Conservation (phyloP, 2,113 vertebrate species). For the Psephotus haematonotus region DNA sequence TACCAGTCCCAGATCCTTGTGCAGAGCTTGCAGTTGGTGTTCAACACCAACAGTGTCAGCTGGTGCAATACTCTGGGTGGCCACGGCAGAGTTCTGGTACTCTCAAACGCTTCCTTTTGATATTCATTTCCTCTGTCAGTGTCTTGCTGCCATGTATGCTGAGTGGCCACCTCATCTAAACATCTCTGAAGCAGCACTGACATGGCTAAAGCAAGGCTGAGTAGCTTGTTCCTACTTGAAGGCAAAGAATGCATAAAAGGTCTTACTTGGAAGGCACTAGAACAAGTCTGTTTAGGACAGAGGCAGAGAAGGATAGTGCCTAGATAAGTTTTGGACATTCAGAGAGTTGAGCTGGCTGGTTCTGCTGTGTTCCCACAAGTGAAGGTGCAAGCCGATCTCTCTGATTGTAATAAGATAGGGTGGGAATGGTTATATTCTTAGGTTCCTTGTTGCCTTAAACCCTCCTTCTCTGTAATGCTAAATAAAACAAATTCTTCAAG, state of each 20-base stretch:
- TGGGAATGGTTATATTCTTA: background rate
- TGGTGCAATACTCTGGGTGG: background rate
- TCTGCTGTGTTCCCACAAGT: background rate
- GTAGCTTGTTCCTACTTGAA: background rate
- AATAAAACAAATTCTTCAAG: constrained; percentile 39
- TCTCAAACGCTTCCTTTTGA: background rate
- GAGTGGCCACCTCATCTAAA: background rate
- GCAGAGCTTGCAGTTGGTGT: background rate
- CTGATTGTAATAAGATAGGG: background rate
- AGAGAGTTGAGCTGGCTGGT: background rate
- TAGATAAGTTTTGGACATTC: background rate
- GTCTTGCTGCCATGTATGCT: background rate
- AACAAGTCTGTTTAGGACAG: background rate
- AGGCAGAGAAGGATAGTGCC: background rate
- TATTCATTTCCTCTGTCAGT: background rate
- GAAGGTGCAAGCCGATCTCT: background rate
- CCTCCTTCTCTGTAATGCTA: background rate
- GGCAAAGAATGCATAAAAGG: background rate
- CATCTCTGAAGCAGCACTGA: fast-evolving
- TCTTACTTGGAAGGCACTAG: fast-evolving
- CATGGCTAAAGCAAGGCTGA: fast-evolving
- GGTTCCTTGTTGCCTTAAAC: constrained; percentile 1
- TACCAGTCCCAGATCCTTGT: background rate
- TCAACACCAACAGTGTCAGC: background rate
- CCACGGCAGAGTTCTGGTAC: background rate